Evolutionary conservation across 2,113 vertebrate genomes (phyloP).

Genomic region (Microcebus jonahi): DNA sequence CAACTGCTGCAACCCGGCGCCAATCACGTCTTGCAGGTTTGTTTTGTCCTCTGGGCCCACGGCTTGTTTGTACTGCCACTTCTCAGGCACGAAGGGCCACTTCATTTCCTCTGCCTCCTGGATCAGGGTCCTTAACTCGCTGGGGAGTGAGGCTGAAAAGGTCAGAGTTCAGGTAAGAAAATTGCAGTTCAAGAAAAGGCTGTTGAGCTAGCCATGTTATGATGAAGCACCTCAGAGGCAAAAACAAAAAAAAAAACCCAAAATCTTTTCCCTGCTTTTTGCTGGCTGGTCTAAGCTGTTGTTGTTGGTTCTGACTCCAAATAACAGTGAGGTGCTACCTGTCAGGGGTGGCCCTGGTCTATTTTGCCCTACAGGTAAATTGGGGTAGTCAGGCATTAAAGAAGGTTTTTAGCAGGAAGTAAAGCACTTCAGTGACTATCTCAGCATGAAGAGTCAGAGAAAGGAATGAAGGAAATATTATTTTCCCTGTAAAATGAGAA

Average conservation of each 20-base stretch:
- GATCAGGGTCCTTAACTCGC: slow-evolving; percentile 91
- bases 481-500: slow-evolving; percentile 60
- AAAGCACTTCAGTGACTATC: slow-evolving; percentile 55
- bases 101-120: slow-evolving; percentile 94
- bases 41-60: slow-evolving; percentile 91
- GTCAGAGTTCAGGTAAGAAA: slow-evolving; percentile 86
- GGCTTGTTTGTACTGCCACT: slow-evolving; percentile 96
- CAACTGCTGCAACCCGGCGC: slow-evolving; percentile 86
- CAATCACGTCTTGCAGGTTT: slow-evolving; percentile 93
- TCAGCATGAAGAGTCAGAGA: slow-evolving; percentile 73
- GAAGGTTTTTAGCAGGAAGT: slow-evolving; percentile 84
- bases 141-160: slow-evolving; percentile 90
- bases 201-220: slow-evolving; percentile 45
- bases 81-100: slow-evolving; percentile 98
- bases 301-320: slow-evolving; percentile 61
- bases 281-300: slow-evolving; percentile 63
- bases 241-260: slow-evolving; percentile 43
- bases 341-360: slow-evolving; percentile 74
- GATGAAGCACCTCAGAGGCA: slow-evolving; percentile 64
- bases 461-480: slow-evolving; percentile 67
- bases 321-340: slow-evolving; percentile 64
- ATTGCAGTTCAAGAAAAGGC: slow-evolving; percentile 72
- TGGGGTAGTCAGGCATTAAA: slow-evolving; percentile 82
- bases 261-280: not conserved
- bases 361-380: slow-evolving; percentile 85